Evolutionary conservation across 1,140 invertebrate genomes (phyloP), one percentile per base, ranked within the genome.

Genomic region (Tetragonula clypearis): DNA sequence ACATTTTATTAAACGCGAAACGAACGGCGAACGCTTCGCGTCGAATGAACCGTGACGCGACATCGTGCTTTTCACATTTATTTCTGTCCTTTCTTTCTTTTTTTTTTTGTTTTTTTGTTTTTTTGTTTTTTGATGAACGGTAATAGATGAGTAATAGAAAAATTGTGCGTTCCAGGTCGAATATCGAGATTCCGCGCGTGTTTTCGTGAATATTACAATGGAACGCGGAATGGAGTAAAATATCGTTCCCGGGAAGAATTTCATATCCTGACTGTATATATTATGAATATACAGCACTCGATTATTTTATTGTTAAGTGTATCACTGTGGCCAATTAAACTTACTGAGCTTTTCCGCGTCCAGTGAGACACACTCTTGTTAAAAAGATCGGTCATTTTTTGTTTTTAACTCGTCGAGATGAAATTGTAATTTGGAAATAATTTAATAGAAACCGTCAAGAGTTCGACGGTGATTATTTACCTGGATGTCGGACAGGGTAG

Each of bases 401-500:
- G 2, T 35, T 8, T 49, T 8, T 49, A 49, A 49, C 9, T 49
- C 41, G 41, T 49, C 41, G 6, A 49, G 41, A 49, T 49, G 23
- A 62, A 14, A 0, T 62, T 62, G 12, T 62, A 8, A 8, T 35
- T 53, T 26, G 17, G 26, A 72, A 66, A 9, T 15, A 21, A 69
- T 71, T 23, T 15, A 49, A 49, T 49, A 8, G 41, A 49, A 49
- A 8, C 41, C 41, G 49, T 30, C 66, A 19, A 8, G 26, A n/a
- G n/a, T n/a, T n/a, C 21, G 23, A 1, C 15, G 8, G 41, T 3
- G 21, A 60, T 60, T 65, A 79, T 85, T 94, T 93, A 97, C 97
- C 96, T 98, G 97, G 89, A 98, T 98, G 92, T 98, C 97, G 11
- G 97, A 96, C 35, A 99, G 95, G 6, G 98, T 98, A 49, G 98